These are phyloP conservation scores for Oncorhynchus clarkii DNA, from an alignment of 2,113 vertebrate genomes.

Conservation along the genomic window DNA sequence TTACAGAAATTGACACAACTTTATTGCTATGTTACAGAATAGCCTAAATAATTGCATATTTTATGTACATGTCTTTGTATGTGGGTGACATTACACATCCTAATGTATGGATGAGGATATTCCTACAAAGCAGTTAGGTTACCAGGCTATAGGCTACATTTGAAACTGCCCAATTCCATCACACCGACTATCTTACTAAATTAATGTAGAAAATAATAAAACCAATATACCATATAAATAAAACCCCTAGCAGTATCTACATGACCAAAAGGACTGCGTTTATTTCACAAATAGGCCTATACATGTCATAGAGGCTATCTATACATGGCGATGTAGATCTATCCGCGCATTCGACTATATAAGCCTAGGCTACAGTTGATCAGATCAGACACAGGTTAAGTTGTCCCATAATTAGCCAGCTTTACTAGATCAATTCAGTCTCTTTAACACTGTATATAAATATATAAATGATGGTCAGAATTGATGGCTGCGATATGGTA, in stretches of 20 bases:
- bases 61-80: too few species aligned
- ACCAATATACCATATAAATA: neutral
- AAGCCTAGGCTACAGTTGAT: neutral
- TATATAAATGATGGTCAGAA: neutral
- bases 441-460: neutral
- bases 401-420: neutral
- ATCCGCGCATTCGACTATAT: neutral
- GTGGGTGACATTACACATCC: too few species aligned
- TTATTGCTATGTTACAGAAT: neutral
- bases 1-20: neutral
- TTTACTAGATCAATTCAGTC: neutral
- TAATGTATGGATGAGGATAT: too few species aligned
- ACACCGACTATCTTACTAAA: neutral
- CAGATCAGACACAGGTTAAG: neutral
- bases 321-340: too few species aligned
- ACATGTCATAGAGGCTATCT: neutral
- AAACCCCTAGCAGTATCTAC: too few species aligned
- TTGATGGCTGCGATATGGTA: neutral
- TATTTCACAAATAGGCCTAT: neutral
- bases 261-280: neutral
- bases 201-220: neutral
- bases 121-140: too few species aligned
- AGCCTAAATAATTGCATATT: too few species aligned
- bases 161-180: slow-evolving; percentile 10
- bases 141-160: slow-evolving; percentile 3